These are phyloP conservation scores for Myiotriccus ornatus DNA, from an alignment of 2,797 vertebrate species.

Conservation along the genomic window DNA sequence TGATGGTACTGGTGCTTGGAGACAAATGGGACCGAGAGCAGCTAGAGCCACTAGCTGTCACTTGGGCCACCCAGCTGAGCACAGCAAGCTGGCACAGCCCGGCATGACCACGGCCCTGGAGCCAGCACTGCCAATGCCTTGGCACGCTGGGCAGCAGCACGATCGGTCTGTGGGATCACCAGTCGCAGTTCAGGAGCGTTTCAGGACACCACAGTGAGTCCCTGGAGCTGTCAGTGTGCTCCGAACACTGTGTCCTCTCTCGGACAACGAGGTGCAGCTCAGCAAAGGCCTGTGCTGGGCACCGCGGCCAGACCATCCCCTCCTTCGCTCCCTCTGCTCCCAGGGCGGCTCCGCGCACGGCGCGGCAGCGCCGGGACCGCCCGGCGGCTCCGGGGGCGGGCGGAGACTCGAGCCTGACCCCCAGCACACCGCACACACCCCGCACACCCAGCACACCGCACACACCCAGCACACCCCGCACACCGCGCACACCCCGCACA, in stretches of 20 bases:
- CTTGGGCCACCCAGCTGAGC: fast-evolving
- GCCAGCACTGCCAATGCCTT: background rate
- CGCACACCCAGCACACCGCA: too few species aligned
- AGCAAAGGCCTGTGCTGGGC: background rate
- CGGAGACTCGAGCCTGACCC: too few species aligned
- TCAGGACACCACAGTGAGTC: fast-evolving
- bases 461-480: too few species aligned
- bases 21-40: fast-evolving
- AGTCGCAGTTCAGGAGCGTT: background rate
- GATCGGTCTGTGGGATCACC: background rate
- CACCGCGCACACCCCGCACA: background rate
- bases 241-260: background rate
- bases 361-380: background rate
- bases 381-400: background rate
- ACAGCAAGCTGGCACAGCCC: fast-evolving
- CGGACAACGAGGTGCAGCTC: background rate
- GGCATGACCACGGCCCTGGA: fast-evolving
- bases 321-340: background rate
- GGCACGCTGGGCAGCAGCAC: background rate
- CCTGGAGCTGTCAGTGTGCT: background rate
- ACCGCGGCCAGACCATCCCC: background rate
- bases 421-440: background rate
- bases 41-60: background rate
- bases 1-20: background rate
- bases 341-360: background rate